Evolutionary conservation across 2,113 vertebrate genomes (phyloP).

Genomic region (Hepsetus odoe): DNA sequence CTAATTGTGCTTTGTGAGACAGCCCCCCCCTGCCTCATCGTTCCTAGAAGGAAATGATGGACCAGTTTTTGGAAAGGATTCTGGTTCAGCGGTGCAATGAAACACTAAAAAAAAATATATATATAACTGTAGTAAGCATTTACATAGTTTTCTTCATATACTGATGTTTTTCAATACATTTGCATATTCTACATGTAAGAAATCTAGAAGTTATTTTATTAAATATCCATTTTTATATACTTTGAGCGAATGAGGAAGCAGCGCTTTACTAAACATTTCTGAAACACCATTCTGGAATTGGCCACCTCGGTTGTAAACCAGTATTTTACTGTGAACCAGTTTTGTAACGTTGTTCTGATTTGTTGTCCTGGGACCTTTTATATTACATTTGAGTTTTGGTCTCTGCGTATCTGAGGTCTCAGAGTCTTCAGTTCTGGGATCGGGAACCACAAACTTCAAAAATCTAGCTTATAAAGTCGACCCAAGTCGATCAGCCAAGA

Average conservation of each 20-base stretch:
- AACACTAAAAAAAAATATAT: background rate
- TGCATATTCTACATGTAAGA: background rate
- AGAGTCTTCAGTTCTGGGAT: background rate
- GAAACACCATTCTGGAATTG: background rate
- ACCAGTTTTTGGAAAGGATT: background rate
- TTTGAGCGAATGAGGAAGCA: background rate
- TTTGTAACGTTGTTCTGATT: background rate
- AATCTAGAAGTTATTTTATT: slow-evolving; percentile 12
- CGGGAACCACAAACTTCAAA: background rate
- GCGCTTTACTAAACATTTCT: background rate
- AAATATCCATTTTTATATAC: slow-evolving; percentile 24
- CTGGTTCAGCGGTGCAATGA: background rate
- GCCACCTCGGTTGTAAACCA: background rate
- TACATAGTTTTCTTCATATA: background rate
- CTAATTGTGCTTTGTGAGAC: background rate
- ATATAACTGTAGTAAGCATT: background rate
- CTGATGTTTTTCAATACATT: background rate
- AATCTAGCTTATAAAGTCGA: too few relatives aligned
- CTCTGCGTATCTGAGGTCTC: too few relatives aligned
- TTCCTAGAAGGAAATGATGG: background rate
- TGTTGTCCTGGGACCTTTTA: too few relatives aligned
- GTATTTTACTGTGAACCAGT: background rate
- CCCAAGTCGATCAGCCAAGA: background rate
- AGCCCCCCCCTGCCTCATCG: background rate
- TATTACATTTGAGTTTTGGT: too few relatives aligned